A percentile compares a stretch with the other conserved stretches of the same genome.
Evolutionary conservation across 2,888 invertebrate genomes (phyloP).

Genomic region (Dryococelus australis): DNA sequence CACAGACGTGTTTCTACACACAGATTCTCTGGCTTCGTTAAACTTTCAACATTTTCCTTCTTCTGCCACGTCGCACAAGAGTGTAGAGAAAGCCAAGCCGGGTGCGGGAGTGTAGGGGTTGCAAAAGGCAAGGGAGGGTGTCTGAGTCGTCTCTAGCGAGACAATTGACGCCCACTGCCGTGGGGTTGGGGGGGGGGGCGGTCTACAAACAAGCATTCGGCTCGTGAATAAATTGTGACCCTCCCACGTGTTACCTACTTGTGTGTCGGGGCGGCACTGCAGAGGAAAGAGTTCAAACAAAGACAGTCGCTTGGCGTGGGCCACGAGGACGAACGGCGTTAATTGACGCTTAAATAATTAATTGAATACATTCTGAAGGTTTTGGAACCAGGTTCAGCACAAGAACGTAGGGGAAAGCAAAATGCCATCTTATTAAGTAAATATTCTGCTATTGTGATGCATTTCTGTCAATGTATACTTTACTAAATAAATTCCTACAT

Average conservation of each 20-base stretch:
- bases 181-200: neutral
- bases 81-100: neutral
- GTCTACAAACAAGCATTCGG: neutral
- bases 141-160: neutral
- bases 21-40: slow-evolving; percentile 11
- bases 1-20: slow-evolving; percentile 10
- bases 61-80: neutral
- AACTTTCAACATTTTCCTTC: slow-evolving; percentile 11
- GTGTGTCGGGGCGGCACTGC: too few relatives aligned
- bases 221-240: neutral
- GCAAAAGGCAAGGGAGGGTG: neutral
- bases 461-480: too few relatives aligned
- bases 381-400: too few relatives aligned
- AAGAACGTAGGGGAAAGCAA: too few relatives aligned
- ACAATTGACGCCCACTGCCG: neutral
- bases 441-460: too few relatives aligned
- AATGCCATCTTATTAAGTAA: too few relatives aligned
- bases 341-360: too few relatives aligned
- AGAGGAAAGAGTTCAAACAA: too few relatives aligned
- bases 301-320: too few relatives aligned
- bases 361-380: too few relatives aligned
- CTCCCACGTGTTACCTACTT: neutral
- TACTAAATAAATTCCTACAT: too few relatives aligned
- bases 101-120: neutral
- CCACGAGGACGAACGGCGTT: too few relatives aligned